Evolutionary conservation across 2,113 vertebrate genomes (phyloP).

Genomic region (Dermatemys mawii): DNA sequence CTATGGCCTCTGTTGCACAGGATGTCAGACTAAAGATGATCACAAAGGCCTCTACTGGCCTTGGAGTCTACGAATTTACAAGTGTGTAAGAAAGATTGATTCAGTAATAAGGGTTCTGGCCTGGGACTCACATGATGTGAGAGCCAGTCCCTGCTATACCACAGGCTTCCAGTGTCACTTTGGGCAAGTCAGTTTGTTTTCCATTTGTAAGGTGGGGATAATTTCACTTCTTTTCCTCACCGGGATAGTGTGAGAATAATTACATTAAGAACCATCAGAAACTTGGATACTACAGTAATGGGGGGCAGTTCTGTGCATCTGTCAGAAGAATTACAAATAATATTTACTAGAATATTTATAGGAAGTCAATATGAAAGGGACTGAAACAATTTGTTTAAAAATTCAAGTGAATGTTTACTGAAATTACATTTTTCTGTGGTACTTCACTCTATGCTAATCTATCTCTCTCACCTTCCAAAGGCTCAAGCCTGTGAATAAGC

Average conservation of each 20-base stretch:
- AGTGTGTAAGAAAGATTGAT: too few relatives aligned
- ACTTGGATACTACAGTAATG: neutral
- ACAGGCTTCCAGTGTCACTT: too few relatives aligned
- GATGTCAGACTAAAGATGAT: neutral
- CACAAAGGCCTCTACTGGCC: too few relatives aligned
- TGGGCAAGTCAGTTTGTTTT: too few relatives aligned
- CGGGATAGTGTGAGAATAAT: too few relatives aligned
- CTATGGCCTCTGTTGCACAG: neutral
- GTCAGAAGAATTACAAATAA: neutral
- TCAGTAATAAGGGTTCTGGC: too few relatives aligned
- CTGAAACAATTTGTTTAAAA: neutral
- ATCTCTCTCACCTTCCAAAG: neutral
- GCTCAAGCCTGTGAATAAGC: neutral
- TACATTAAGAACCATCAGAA: too few relatives aligned
- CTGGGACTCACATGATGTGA: too few relatives aligned
- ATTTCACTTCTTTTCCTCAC: too few relatives aligned
- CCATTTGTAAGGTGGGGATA: too few relatives aligned
- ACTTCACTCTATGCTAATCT: neutral
- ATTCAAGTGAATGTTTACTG: rapidly evolving
- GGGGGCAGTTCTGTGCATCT: neutral
- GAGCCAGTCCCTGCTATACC: too few relatives aligned
- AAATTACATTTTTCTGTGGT: neutral
- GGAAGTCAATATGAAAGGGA: rapidly evolving
- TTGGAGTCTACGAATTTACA: too few relatives aligned
- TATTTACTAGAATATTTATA: neutral